Base-by-base conservation (phyloP, 2,888 invertebrate species). In the Leptopilina syphax region DNA sequence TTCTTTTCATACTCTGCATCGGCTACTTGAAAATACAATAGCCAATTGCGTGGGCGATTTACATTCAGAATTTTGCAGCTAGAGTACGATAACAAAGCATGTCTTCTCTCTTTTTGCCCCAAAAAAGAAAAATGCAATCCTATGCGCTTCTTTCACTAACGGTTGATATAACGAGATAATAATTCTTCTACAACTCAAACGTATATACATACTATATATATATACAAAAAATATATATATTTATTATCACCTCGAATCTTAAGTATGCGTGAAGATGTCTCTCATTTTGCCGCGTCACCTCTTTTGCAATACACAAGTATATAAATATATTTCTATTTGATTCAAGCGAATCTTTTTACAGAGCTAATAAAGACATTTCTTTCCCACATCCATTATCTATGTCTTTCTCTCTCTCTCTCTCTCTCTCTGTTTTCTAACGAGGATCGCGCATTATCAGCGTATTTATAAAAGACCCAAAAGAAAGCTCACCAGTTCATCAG, bases 381-480 rank as follows among this genome's bases (percentile, higher is more conserved):
- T 70, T 70, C 70, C 54, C 70, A 70, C 54, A 70, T 34, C 70
- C 54, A 24, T 50, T 68, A 12, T 80, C 76, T 77, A 24, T n/a
- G 44, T 60, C 50, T 50, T 12, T 50, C 50, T 50, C 12, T 47
- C 47, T 47, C 9, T 47, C 47, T 47, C 9, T 47, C 3, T 50
- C 50, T 50, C 12, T 50, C 50, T 50, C 12, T 9, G 8, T 44
- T 8, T 54, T 50, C 50, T 57, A 68, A 78, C 80, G 81, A 81
- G 78, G 79, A 65, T 79, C 34, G 63, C 73, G 80, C 81, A 76
- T 13, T 70, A 70, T 70, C 70, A 70, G 70, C 54, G 34, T 34
- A 34, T 34, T 54, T 70, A 80, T 50, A 50, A 50, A 80, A 70
- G 77, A 77, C 76, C 78, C 77, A 76, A 81, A 83, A 82, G 82